Evolutionary conservation across 2,113 vertebrate genomes (phyloP), one percentile per base, ranked within the genome.

Genomic region (Ciconia boyciana): DNA sequence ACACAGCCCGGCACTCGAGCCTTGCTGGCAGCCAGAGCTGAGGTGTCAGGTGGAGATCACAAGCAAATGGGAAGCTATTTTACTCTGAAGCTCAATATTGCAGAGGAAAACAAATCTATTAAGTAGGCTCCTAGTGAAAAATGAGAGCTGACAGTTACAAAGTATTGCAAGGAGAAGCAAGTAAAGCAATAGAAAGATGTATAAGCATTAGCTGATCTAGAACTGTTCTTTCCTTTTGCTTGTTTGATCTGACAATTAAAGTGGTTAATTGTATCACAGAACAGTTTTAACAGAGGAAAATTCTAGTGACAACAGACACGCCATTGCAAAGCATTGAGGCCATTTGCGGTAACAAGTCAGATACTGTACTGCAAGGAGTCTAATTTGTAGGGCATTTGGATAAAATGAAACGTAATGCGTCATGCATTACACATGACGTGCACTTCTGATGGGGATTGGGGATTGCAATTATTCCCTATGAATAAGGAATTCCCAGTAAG

Each of bases 371-470:
- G 14, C 41, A 75, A 90, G 16, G 2, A 43, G 6, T 89, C 28
- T 52, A 36, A 57, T 79, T 55, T 64, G 5, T 68, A 48, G 26
- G 18, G 7, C 7, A 25, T 88, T 88, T 70, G 51, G 26, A 65
- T 62, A 32, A 91, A 93, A 88, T 15, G 9, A 44, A 78, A 70
- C 4, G 6, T 22, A 65, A 41, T 41, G 11, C 1, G 2, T 62
- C 1, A 1, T 24, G 11, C 43, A 13, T 62, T 87, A 20, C 36
- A 46, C 16, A 44, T 28, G 31, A 28, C 0, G 0, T 1, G 0
- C 9, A 18, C 57, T 89, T 83, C 26, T 48, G 58, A 32, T 90
- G 48, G 34, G 17, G 22, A 11, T 1, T 44, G 36, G 21, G 14
- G 20, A 28, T 10, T 77, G 41, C 18, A 52, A 13, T 69, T 93